These are phyloP conservation scores for Eudyptes chrysolophus DNA, from an alignment of 2,113 vertebrate species.

Conservation along the genomic window DNA sequence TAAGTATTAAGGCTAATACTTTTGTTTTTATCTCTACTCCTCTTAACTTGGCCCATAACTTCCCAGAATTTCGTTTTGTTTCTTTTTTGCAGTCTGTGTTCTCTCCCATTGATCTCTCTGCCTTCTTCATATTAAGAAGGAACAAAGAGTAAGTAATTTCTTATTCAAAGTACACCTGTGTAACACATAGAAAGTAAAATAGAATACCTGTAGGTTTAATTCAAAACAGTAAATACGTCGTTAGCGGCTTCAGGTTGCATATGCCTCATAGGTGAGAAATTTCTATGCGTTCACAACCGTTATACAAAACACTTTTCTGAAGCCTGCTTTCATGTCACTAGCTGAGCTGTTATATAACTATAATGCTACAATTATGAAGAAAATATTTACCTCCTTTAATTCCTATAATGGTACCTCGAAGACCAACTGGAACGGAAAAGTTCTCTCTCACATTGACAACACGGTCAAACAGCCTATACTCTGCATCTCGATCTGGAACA, in stretches of 20 bases:
- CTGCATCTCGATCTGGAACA: constrained; percentile 89
- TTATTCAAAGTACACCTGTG: not conserved
- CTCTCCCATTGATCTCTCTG: not conserved
- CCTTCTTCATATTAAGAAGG: not conserved
- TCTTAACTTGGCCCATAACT: not conserved
- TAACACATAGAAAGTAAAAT: not conserved
- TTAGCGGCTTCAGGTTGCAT: not conserved
- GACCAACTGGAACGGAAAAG: constrained; percentile 93
- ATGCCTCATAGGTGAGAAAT: not conserved
- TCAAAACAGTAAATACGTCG: not conserved
- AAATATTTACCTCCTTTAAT: constrained; percentile 92
- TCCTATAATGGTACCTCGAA: constrained; percentile 92
- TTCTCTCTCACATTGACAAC: constrained; percentile 95
- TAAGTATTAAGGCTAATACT: not conserved
- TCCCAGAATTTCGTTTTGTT: not conserved
- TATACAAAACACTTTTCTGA: not conserved
- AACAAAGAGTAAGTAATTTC: not conserved
- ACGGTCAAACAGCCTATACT: constrained; percentile 92
- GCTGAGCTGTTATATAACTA: not conserved
- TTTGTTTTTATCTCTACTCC: not conserved
- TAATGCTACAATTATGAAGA: not conserved
- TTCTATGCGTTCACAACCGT: not conserved
- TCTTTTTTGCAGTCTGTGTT: not conserved
- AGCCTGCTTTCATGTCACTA: not conserved
- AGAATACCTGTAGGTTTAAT: not conserved